Base-by-base conservation (phyloP, 2,888 invertebrate genomes). In the Drosophila affinis region DNA sequence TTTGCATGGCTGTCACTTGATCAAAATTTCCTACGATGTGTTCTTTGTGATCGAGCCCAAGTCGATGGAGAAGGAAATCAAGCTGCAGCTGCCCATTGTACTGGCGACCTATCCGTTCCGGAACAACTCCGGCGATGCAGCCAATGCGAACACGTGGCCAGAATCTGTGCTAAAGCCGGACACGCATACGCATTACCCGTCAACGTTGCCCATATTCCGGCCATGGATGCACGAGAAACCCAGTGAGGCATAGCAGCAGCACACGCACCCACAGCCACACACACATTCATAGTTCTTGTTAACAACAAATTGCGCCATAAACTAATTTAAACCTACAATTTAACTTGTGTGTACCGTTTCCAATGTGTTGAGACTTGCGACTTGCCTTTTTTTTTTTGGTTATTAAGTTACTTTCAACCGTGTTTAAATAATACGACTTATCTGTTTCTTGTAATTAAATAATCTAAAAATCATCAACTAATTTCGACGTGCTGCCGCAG, bases 21-120 rank as follows among this genome's bases (percentile, higher is more conserved):
- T 98, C 89, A 95, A 96, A 91, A 97, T 98, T 86, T 96, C 97
- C 86, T 98, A 98, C 91, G 97, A 98, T 91, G 97, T 98, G 61
- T 97, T 96, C 91, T 98, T 98, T 91, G 95, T 97, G 82, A 96
- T 98, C 88, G 96, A 96, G 91, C 98, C 98, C 70, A 97, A 97
- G 92, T 97, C 97, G 85, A 93, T 98, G 88, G 97, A 98, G 91
- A 98, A 98, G 91, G 96, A 97, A 91, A 96, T 98, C 59, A 98
- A 97, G 91, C 93, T 98, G 4, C 98, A 98, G 92, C 93, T 98
- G 89, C 98, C 98, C 12, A 97, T 98, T 74, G 94, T 98, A 90
- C 94, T 98, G 93, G 98, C 97, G 29, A 98, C 98, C 14, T 98
- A 98, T 92, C 98, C 98, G 1, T 94, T 97, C 91, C 93, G 95